Base-by-base conservation (phyloP, 2,888 invertebrate genomes). In the Oasisia sp. region DNA sequence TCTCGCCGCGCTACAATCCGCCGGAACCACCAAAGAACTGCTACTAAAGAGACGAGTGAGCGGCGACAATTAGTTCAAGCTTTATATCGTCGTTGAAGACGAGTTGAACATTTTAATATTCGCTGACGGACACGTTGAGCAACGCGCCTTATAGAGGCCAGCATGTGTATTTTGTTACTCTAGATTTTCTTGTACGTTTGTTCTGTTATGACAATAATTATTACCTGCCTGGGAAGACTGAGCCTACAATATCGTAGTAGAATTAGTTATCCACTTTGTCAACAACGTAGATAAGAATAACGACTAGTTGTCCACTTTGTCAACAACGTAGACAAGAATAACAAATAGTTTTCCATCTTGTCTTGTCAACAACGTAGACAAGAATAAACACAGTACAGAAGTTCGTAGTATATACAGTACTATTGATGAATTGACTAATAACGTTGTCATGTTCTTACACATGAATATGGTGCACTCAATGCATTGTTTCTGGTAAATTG, bases 21-120 rank as follows among this genome's bases (percentile, higher is more conserved):
- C 38, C 44, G 38, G 90, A 90, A 44, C 38, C 90, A 90, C 90
- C 90, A 27, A 90, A 90, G 74, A 74, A 74, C 74, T 74, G 74
- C 74, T 74, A 74, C 74, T 74, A 74, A 74, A 19, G 19, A 27
- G 74, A 19, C 19, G 74, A 19, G 0, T 74, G 74, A 27, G 74
- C 74, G 74, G 74, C 74, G 74, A 74, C 3, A 74, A 74, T 7
- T 19, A 74, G 74, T 74, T n/a, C 74, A 19, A 27, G 74, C 74
- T 19, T 74, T 74, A n/a, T 74, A 74, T 74, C 74, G 74, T 74
- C 27, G 74, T 74, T 74, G 19, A 74, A 74, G 27, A 74, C 74
- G 74, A 74, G 74, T 74, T 74, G 74, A 74, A 74, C 74, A 74
- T 74, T 74, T 74, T 74, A 27, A 74, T 74, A 74, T 74, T 74